phyloP scores from a whole-genome alignment of 1,140 invertebrate genomes.

The Tetramorium alpestre region DNA sequence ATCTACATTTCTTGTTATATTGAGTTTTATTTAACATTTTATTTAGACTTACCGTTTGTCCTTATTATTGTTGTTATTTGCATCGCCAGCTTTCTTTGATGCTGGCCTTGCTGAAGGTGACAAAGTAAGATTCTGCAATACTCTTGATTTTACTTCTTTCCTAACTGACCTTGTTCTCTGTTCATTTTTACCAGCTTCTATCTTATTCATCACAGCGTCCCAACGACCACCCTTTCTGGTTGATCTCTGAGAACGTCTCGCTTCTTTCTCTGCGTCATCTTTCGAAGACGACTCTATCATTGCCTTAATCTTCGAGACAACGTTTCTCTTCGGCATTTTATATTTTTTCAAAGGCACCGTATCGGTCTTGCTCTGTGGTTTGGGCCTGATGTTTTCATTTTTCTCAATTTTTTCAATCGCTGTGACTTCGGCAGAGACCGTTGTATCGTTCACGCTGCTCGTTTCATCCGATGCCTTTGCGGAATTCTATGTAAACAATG shows the following conservation, averaged over 20 bases:
- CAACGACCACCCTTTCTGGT: conserved; percentile 88
- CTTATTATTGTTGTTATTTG: conserved; percentile 79
- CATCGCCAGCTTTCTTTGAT: conserved; percentile 75
- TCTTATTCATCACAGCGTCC: conserved; percentile 94
- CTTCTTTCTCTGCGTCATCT: conserved; percentile 82
- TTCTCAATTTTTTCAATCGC: conserved; percentile 85
- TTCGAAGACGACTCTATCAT: conserved; percentile 87
- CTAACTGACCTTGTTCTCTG: conserved; percentile 89
- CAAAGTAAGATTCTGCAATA: conserved; percentile 84
- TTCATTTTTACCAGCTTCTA: conserved; percentile 90
- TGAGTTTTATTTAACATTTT: background rate
- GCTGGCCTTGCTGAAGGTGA: conserved; percentile 72
- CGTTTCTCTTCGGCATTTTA: conserved; percentile 91
- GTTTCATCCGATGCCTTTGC: conserved; percentile 68
- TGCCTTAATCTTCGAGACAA: conserved; percentile 90
- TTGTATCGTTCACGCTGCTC: conserved; percentile 69
- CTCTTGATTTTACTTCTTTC: conserved; percentile 93
- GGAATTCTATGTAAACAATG: conserved; percentile 24
- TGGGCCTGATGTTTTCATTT: conserved; percentile 57
- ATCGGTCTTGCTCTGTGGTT: conserved; percentile 74
- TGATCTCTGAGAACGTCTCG: conserved; percentile 76
- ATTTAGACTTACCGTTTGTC: conserved; percentile 79
- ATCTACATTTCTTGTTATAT: conserved; percentile 14
- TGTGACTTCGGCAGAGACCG: conserved; percentile 66
- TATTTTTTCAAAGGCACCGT: conserved; percentile 88